These are phyloP conservation scores for Xiphophorus maculatus DNA, from an alignment of 2,113 vertebrate genomes.

Conservation along the genomic window DNA sequence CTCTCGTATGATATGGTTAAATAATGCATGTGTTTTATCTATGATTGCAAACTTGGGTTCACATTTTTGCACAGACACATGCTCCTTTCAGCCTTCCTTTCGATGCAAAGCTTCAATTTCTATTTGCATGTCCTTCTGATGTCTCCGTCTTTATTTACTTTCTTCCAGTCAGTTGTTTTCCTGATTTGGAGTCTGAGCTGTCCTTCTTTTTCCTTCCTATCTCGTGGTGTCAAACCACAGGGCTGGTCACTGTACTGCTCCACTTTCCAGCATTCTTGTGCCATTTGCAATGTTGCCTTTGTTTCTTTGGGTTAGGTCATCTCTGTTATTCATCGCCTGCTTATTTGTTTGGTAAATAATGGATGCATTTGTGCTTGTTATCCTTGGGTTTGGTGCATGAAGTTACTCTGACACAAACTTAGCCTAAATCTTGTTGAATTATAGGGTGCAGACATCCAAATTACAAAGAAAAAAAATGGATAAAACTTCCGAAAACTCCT, in stretches of 20 bases:
- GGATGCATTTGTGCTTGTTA: conserved; percentile 23
- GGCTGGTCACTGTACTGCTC: background rate
- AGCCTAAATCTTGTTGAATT: conserved; percentile 30
- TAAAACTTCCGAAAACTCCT: conserved; percentile 1
- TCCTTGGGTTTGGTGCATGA: conserved; percentile 65
- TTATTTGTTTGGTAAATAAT: conserved; percentile 23
- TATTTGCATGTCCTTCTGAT: conserved; percentile 65
- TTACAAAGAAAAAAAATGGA: background rate
- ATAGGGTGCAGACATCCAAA: conserved; percentile 26
- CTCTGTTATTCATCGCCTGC: conserved; percentile 18
- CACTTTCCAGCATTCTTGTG: background rate
- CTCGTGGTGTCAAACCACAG: conserved; percentile 12
- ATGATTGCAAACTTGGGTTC: background rate
- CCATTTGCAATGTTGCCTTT: conserved; percentile 8
- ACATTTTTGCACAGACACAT: conserved; percentile 3
- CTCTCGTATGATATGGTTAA: background rate
- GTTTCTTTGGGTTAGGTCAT: conserved; percentile 1
- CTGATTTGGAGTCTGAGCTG: conserved; percentile 23
- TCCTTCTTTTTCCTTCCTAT: conserved; percentile 16
- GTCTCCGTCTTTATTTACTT: conserved; percentile 4
- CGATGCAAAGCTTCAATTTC: conserved; percentile 24
- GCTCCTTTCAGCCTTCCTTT: conserved; percentile 70
- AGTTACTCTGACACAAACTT: conserved; percentile 31
- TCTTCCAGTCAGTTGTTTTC: conserved; percentile 11
- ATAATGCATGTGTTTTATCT: conserved; percentile 5